phyloP scores from a whole-genome alignment of 2,888 invertebrate genomes.

The Hypomecis punctinalis region DNA sequence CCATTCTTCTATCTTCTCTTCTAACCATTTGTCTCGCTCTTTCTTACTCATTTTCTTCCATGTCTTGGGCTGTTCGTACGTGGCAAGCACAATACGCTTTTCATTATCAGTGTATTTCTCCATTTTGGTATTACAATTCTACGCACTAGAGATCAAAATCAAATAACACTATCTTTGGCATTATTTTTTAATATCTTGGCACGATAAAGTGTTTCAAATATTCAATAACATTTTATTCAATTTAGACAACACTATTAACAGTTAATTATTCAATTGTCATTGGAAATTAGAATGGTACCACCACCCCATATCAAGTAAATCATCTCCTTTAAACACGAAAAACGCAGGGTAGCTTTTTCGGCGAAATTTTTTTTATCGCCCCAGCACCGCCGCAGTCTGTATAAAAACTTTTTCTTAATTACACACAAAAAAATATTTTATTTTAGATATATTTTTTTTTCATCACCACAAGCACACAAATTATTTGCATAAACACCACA shows the following conservation, averaged over 20 bases:
- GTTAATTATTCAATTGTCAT: neutral
- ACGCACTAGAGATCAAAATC: neutral
- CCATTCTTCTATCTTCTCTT: conserved; percentile 70
- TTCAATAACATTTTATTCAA: too few relatives aligned
- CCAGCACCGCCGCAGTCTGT: too few relatives aligned
- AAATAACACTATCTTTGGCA: too few relatives aligned
- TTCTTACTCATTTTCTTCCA: conserved; percentile 77
- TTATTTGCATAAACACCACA: neutral
- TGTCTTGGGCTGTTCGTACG: conserved; percentile 65
- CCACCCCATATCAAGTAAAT: neutral
- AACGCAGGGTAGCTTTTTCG: neutral
- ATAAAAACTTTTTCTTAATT: too few relatives aligned
- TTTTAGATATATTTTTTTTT: too few relatives aligned
- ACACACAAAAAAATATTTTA: too few relatives aligned
- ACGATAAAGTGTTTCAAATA: too few relatives aligned
- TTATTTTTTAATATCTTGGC: too few relatives aligned
- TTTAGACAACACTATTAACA: neutral
- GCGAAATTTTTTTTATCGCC: too few relatives aligned
- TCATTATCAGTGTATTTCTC: conserved; percentile 28
- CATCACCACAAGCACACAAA: too few relatives aligned
- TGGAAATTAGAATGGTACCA: neutral
- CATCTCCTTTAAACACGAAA: neutral
- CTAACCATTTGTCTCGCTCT: conserved; percentile 68
- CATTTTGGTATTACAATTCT: conserved; percentile 7
- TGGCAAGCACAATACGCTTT: conserved; percentile 32